Base-by-base conservation (phyloP, 2,113 vertebrate genomes). In the Petromus typicus region DNA sequence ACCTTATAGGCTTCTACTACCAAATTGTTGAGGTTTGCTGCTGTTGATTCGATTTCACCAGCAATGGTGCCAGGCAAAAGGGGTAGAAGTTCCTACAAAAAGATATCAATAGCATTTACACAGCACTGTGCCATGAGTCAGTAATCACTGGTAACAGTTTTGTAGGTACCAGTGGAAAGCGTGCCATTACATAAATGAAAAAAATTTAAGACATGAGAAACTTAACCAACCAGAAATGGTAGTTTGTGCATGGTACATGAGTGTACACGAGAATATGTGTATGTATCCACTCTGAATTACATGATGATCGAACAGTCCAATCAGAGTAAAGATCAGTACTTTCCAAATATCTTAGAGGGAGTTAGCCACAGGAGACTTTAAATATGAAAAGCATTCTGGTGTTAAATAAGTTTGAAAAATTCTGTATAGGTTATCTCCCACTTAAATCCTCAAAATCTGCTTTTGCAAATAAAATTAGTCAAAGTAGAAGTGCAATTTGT, bases 1-100 rank as follows among this genome's bases (percentile, higher is more conserved):
- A 99, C 99, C 99, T 99, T 99, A 98, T 99, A 99, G 73, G 99
- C 99, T 43, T 99, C 99, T 94, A 99, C 98, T 93, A 99, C 99
- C 96, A 99, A 97, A 93, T 99, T 99, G 93, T 99, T 99, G n/a
- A 99, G 98, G 97, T 99, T 99, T n/a, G 99, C 98, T 95, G 99
- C 99, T 98, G 99, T 99, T 91, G 99, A 99, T 97, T 99, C 98
- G 96, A 99, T 98, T 94, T 99, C 99, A 95, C 99, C 99, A 97
- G 99, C 99, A 97, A 99, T 98, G 92, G 99, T 99, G 56, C 99
- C 99, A 95, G 99, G 99, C 56, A 99, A 97, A 61, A 99, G 98
- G 78, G 98, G 98, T 27, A 99, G 98, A 86, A 99, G 97, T 34
- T 98, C 97, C 97, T 98, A 87, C 11, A 96, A 97, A 76, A 95